Percentiles rank a stretch among this genome's conserved stretches.
These are phyloP conservation scores for Sebastes taczanowskii DNA, from an alignment of 2,797 vertebrate genomes.

Conservation along the genomic window DNA sequence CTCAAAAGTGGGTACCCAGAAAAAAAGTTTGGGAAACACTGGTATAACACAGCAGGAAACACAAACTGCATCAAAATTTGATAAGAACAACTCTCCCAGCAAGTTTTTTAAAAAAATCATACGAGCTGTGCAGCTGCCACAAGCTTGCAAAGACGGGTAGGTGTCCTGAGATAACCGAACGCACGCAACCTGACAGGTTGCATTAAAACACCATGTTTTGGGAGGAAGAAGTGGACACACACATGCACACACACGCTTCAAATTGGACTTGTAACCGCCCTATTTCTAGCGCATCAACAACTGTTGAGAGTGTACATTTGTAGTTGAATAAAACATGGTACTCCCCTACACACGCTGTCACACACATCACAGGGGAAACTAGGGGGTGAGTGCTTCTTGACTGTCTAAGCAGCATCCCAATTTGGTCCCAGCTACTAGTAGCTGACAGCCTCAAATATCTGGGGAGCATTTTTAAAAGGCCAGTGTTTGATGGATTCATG, in stretches of 20 bases:
- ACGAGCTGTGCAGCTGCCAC: slow-evolving; percentile 35
- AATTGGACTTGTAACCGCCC: slow-evolving; percentile 84
- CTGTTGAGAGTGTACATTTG: slow-evolving; percentile 88
- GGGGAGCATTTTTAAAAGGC: slow-evolving; percentile 91
- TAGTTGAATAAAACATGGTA: slow-evolving; percentile 89
- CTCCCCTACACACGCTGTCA: slow-evolving; percentile 87
- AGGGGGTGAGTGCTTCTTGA: slow-evolving; percentile 84
- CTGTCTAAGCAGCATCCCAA: slow-evolving; percentile 88
- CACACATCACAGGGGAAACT: slow-evolving; percentile 86
- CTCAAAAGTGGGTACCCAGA: too few relatives aligned
- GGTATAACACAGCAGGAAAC: slow-evolving; percentile 22
- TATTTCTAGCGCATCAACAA: slow-evolving; percentile 85
- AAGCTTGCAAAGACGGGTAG: slow-evolving; percentile 15
- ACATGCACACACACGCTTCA: slow-evolving; percentile 52
- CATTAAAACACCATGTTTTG: slow-evolving; percentile 72
- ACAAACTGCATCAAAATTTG: slow-evolving; percentile 42
- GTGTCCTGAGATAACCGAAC: slow-evolving; percentile 55
- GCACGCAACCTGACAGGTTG: slow-evolving; percentile 70
- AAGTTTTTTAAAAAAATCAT: slow-evolving; percentile 43
- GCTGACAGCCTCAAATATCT: slow-evolving; percentile 88
- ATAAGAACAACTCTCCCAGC: slow-evolving; percentile 50
- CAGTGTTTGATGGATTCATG: slow-evolving; percentile 89
- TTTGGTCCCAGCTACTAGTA: slow-evolving; percentile 84
- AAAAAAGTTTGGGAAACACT: background rate
- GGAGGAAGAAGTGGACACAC: slow-evolving; percentile 21